Evolutionary conservation across 2,113 vertebrate genomes (phyloP).

Genomic region (Pachyramphus minor): DNA sequence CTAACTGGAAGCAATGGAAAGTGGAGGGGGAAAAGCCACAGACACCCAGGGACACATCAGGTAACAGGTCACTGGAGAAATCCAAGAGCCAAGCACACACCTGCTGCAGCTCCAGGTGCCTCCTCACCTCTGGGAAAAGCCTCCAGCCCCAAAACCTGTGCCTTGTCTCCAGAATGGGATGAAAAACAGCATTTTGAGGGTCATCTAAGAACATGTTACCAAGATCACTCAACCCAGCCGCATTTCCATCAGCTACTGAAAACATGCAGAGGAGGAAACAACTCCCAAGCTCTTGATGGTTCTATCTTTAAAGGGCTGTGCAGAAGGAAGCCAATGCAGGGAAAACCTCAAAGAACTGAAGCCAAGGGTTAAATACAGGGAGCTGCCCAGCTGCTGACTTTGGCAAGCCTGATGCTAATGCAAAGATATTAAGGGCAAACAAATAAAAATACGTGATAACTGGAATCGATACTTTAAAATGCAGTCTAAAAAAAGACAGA

Average conservation of each 20-base stretch:
- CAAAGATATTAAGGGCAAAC: not conserved
- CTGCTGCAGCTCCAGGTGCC: not conserved
- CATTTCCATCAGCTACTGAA: not conserved
- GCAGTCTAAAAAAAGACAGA: not conserved
- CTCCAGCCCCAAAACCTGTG: not conserved
- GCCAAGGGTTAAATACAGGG: not conserved
- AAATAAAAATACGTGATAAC: not conserved
- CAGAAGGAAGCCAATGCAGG: rapidly evolving
- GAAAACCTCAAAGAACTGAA: not conserved
- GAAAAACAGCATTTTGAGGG: not conserved
- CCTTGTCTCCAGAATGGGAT: not conserved
- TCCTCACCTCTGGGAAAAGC: not conserved
- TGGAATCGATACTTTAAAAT: not conserved
- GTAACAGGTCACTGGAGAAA: not conserved
- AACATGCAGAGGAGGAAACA: not conserved
- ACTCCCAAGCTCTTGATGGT: not conserved
- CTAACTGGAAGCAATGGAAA: not conserved
- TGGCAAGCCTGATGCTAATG: not conserved
- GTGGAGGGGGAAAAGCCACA: not conserved
- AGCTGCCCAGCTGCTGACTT: not conserved
- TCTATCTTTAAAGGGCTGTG: not conserved
- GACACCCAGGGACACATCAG: not conserved
- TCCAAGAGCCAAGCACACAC: rapidly evolving
- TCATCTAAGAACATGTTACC: not conserved
- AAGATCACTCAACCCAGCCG: not conserved